Base-by-base conservation (phyloP, 2,888 invertebrate species). In the Pachliopta kotzebuea region DNA sequence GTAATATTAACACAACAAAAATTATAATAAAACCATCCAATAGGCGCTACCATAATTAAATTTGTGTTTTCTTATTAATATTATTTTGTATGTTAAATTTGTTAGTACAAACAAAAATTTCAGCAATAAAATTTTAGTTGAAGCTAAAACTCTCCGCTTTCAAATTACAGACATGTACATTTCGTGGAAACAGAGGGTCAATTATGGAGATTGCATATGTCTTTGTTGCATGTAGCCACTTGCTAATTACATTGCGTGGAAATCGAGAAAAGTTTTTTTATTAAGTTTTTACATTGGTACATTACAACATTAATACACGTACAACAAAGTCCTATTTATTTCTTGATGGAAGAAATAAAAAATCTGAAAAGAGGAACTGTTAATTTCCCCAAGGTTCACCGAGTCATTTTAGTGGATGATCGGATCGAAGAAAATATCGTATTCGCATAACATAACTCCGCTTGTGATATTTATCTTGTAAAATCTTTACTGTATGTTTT, bases 381-480 rank as follows among this genome's bases (percentile, higher is more conserved):
- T 59, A 29, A 52, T 50, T 50, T 59, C 59, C 59, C 59, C 49
- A 59, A 59, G 59, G 59, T 17, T 59, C 50, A 17, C 14, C 14
- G 17, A 29, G 59, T 21, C 17, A 50, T 59, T 59, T 59, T 59
- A 31, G 23, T 21, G 31, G 59, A 17, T 50, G 29, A 29, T 29
- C 31, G 4, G 50, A 31, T 58, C 7, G 26, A 20, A 29, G 20
- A 29, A 58, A 58, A 58, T 45, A 26, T 58, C 49, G n/a, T 49
- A 11, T n/a, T 23, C 49, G 49, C 26, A 58, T 20, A 21, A 17
- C 9, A 50, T 26, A 37, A 37, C 37, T 37, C 37, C 37, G 37
- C 37, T 14, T 37, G 9, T 37, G 37, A 0, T 37, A 37, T 37
- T 37, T 37, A 3, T 37, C 37, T 37, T 14, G 37, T 37, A 11